A percentile compares a stretch with the other conserved stretches of the same genome.
These are phyloP conservation scores for Vanessa tameamea DNA, from an alignment of 1,140 invertebrate species.

Conservation along the genomic window DNA sequence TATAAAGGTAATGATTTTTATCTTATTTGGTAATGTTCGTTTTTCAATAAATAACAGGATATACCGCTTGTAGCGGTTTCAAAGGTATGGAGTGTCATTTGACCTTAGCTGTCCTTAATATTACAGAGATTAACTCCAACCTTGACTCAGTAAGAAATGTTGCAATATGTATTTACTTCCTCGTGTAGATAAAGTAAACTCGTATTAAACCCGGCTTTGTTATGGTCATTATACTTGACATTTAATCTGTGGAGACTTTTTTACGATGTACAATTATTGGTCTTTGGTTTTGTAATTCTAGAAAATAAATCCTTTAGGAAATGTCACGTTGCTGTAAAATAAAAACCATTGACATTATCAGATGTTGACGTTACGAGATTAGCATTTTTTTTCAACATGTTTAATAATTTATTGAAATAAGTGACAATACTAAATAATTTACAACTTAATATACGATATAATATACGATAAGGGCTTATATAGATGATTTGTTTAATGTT, in stretches of 20 bases:
- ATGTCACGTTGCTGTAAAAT: neutral
- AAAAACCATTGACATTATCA: neutral
- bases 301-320: neutral
- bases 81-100: neutral
- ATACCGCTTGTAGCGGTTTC: neutral
- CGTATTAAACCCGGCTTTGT: constrained; percentile 9
- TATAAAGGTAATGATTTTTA: neutral
- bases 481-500: no score
- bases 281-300: neutral
- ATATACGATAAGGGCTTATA: no score
- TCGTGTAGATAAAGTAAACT: constrained; percentile 1
- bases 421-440: no score
- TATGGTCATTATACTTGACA: constrained; percentile 11
- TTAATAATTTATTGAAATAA: no score
- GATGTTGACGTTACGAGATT: neutral
- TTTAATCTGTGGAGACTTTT: constrained; percentile 10
- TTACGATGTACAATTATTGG: neutral
- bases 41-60: constrained; percentile 17
- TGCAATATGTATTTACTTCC: constrained; percentile 23
- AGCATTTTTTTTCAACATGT: no score
- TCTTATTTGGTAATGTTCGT: constrained; percentile 7
- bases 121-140: constrained; percentile 16
- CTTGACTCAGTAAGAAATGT: constrained; percentile 34
- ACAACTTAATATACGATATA: no score
- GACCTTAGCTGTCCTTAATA: constrained; percentile 12